phyloP scores from a whole-genome alignment of 2,113 vertebrate species.

The Notothenia rossii region DNA sequence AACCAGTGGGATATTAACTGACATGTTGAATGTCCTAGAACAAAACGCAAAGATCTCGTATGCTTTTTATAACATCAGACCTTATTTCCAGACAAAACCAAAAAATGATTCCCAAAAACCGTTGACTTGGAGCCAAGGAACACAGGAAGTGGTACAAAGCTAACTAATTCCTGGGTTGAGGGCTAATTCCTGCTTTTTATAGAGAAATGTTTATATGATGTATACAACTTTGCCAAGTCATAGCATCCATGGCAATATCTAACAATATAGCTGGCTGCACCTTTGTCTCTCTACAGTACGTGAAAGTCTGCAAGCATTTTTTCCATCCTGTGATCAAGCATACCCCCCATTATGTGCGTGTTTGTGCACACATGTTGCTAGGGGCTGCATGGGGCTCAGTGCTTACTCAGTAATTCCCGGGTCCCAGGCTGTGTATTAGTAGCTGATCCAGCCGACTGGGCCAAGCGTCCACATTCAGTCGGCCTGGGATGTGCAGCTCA shows the following conservation, averaged over 20 bases:
- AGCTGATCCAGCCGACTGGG: slow-evolving; percentile 72
- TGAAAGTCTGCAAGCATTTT: neutral
- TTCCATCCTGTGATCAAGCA: slow-evolving; percentile 22
- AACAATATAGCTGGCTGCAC: neutral
- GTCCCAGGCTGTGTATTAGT: slow-evolving; percentile 73
- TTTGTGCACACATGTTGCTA: slow-evolving; percentile 23
- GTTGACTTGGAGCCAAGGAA: too few relatives aligned
- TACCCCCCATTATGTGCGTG: neutral
- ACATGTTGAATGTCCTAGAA: too few relatives aligned
- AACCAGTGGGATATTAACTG: too few relatives aligned
- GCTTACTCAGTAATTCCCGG: slow-evolving; percentile 71
- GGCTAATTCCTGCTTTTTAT: too few relatives aligned
- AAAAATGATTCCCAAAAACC: too few relatives aligned
- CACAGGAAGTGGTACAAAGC: too few relatives aligned
- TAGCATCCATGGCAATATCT: neutral
- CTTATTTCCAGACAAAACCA: too few relatives aligned
- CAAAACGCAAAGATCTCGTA: too few relatives aligned
- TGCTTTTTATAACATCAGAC: too few relatives aligned
- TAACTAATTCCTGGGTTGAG: too few relatives aligned
- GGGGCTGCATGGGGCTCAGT: slow-evolving; percentile 45
- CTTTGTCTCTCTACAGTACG: slow-evolving; percentile 8
- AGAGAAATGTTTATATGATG: too few relatives aligned
- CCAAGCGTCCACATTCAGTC: slow-evolving; percentile 65
- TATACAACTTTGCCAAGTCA: too few relatives aligned
- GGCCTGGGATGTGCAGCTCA: slow-evolving; percentile 64